Evolutionary conservation across 1,140 invertebrate genomes (phyloP).

Genomic region (Piezodorus guildinii): DNA sequence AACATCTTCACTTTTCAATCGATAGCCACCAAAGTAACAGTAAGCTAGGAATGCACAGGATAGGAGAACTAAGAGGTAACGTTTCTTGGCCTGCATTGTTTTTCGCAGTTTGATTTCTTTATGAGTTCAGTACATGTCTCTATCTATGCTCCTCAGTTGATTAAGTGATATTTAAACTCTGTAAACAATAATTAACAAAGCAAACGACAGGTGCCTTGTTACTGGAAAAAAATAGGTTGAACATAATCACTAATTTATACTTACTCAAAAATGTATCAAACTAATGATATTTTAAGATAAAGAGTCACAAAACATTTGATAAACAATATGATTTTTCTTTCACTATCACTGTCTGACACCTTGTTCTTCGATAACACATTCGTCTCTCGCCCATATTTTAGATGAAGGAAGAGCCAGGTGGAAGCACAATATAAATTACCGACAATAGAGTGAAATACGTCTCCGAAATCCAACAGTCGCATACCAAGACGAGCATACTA

Average conservation of each 20-base stretch:
- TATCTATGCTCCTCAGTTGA: no score
- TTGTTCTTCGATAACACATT: not conserved
- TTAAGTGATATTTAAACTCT: no score
- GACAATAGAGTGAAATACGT: not conserved
- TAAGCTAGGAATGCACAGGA: slow-evolving; percentile 71
- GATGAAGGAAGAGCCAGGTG: not conserved
- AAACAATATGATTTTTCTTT: not conserved
- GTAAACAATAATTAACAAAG: no score
- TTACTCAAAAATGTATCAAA: no score
- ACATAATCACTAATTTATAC: no score
- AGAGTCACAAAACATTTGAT: no score
- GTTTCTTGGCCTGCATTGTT: slow-evolving; percentile 84
- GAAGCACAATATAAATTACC: not conserved
- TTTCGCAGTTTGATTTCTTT: slow-evolving; percentile 2
- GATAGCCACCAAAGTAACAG: slow-evolving; percentile 69
- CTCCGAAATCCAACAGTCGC: not conserved
- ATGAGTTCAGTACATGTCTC: no score
- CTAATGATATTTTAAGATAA: no score
- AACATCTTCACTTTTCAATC: slow-evolving; percentile 45
- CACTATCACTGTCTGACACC: not conserved
- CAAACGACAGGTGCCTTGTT: no score
- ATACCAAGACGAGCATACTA: slow-evolving; percentile 11
- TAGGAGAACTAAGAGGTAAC: slow-evolving; percentile 70
- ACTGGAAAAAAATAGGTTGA: no score
- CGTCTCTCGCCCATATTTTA: not conserved